phyloP scores from a whole-genome alignment of 2,797 vertebrate genomes.

The Hipposideros larvatus region DNA sequence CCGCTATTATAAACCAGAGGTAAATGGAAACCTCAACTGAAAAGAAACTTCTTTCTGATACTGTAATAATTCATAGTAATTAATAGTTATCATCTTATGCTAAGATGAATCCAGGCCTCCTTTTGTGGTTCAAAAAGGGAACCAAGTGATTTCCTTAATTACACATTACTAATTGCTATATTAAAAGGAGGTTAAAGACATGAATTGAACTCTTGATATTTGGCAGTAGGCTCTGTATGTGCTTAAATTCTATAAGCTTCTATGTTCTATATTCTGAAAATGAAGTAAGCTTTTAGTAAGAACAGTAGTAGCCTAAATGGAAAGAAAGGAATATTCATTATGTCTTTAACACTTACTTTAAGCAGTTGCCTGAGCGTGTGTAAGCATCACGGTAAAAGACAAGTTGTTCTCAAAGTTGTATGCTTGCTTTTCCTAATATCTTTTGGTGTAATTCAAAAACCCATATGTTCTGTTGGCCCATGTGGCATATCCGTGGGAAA shows the following conservation, averaged over 20 bases:
- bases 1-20: constrained; percentile 92
- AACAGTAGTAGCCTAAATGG: background rate
- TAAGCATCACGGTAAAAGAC: background rate
- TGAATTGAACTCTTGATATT: background rate
- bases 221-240: background rate
- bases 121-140: constrained; percentile 36
- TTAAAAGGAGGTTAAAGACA: constrained; percentile 14
- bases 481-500: background rate
- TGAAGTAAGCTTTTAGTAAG: background rate
- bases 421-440: background rate
- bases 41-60: constrained; percentile 13
- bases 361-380: background rate
- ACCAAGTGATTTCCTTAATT: background rate
- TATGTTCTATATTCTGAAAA: constrained; percentile 1
- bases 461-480: background rate
- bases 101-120: background rate
- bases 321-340: background rate
- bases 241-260: background rate
- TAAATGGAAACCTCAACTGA: constrained; percentile 38
- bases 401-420: background rate
- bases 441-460: background rate
- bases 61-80: background rate
- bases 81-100: background rate
- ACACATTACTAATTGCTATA: background rate
- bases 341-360: background rate